These are phyloP conservation scores for Cavia aperea DNA, from an alignment of 2,113 vertebrate species.

Conservation along the genomic window DNA sequence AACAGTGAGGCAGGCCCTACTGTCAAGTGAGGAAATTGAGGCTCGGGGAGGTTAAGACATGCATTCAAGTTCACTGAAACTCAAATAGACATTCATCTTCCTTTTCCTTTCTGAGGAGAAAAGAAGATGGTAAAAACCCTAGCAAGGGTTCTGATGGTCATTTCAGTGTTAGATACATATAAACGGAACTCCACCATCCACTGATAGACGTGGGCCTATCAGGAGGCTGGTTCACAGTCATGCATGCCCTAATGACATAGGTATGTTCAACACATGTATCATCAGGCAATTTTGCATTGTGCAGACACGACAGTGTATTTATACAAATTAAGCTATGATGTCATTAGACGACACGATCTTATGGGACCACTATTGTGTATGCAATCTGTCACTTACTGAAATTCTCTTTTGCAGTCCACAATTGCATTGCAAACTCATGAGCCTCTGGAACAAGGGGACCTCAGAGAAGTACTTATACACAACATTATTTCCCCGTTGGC, in stretches of 20 bases:
- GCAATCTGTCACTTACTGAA: background rate
- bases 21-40: background rate
- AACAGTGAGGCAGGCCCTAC: background rate
- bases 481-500: background rate
- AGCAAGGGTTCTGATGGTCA: background rate
- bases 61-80: background rate
- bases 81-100: background rate
- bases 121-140: background rate
- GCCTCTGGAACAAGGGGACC: background rate
- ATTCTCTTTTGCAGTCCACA: background rate
- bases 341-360: background rate
- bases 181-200: background rate
- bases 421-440: background rate
- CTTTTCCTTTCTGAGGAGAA: background rate
- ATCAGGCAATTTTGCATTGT: background rate
- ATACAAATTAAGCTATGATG: background rate
- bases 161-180: background rate
- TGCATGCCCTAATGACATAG: too few relatives aligned
- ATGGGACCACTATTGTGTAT: background rate
- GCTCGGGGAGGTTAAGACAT: background rate
- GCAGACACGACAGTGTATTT: background rate
- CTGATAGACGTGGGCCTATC: background rate
- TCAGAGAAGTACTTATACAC: background rate
- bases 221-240: background rate
- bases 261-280: background rate